These are phyloP conservation scores for Leptodactylus fallax DNA, from an alignment of 2,797 vertebrate genomes.

Conservation along the genomic window DNA sequence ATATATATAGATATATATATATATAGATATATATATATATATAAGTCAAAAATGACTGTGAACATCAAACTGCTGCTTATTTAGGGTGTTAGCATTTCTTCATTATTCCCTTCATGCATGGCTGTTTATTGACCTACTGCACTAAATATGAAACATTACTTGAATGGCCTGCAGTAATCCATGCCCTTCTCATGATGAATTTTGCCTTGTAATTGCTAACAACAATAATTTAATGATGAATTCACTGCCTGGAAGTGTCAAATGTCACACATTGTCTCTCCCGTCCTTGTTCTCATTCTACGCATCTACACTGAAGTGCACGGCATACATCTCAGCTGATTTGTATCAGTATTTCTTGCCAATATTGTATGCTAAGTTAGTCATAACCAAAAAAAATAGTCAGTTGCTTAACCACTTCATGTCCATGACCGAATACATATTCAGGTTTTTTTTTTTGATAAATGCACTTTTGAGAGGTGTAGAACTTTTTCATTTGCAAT, in stretches of 20 bases:
- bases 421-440: too few relatives aligned
- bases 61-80: too few relatives aligned
- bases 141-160: slow-evolving; percentile 10
- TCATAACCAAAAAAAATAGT: not conserved
- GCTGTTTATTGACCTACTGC: slow-evolving; percentile 4
- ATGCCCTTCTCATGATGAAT: slow-evolving; percentile 36
- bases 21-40: too few relatives aligned
- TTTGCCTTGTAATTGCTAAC: slow-evolving; percentile 42
- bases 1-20: too few relatives aligned
- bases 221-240: slow-evolving; percentile 44
- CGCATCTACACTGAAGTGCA: not conserved
- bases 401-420: too few relatives aligned
- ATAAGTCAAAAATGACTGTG: too few relatives aligned
- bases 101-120: not conserved
- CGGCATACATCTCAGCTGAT: not conserved
- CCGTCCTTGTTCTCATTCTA: slow-evolving; percentile 19
- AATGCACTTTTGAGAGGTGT: too few relatives aligned
- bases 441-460: too few relatives aligned
- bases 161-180: slow-evolving; percentile 43
- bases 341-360: not conserved
- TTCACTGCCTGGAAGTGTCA: slow-evolving; percentile 51
- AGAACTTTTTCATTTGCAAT: too few relatives aligned
- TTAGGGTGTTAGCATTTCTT: not conserved
- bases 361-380: not conserved
- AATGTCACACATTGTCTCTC: slow-evolving; percentile 51